Conservation (phyloP, 2,888 invertebrate species). For the Sturmia bella region DNA sequence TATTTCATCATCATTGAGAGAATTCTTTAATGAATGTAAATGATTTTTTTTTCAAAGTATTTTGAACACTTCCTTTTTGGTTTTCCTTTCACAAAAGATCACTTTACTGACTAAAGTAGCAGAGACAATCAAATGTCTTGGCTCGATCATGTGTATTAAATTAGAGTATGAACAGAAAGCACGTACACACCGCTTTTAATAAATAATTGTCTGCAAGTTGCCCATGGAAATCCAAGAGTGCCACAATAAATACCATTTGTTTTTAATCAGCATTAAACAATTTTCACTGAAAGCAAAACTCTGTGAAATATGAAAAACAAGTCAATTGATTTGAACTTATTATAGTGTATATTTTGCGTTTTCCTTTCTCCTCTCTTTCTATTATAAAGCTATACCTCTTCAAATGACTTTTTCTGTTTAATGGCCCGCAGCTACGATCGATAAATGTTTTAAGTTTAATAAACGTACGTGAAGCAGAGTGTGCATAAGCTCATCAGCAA, state of each 20-base stretch:
- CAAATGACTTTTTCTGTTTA: slow-evolving; percentile 44
- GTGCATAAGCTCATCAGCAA: background rate
- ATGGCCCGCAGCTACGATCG: slow-evolving; percentile 61
- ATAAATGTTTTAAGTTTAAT: slow-evolving; percentile 47
- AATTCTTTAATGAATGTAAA: too few species aligned
- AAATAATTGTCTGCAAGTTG: slow-evolving; percentile 42
- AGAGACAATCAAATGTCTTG: slow-evolving; percentile 1
- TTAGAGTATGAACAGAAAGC: background rate
- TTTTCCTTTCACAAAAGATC: slow-evolving; percentile 70
- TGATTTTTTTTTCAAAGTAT: too few species aligned
- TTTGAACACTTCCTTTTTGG: too few species aligned
- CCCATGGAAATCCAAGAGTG: background rate
- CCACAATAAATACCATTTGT: slow-evolving; percentile 20
- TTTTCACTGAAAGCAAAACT: background rate
- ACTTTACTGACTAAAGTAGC: slow-evolving; percentile 77
- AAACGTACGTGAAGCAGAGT: slow-evolving; percentile 6
- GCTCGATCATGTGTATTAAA: slow-evolving; percentile 6
- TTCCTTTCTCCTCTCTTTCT: background rate
- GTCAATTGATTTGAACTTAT: slow-evolving; percentile 61
- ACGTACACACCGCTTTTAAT: slow-evolving; percentile 22
- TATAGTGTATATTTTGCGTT: slow-evolving; percentile 15
- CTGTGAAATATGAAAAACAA: slow-evolving; percentile 15
- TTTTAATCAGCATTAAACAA: slow-evolving; percentile 9
- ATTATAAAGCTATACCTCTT: background rate
- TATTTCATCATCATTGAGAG: too few species aligned